Conservation (phyloP, 2,113 vertebrate genomes). For the Mesoclemmys tuberculata region DNA sequence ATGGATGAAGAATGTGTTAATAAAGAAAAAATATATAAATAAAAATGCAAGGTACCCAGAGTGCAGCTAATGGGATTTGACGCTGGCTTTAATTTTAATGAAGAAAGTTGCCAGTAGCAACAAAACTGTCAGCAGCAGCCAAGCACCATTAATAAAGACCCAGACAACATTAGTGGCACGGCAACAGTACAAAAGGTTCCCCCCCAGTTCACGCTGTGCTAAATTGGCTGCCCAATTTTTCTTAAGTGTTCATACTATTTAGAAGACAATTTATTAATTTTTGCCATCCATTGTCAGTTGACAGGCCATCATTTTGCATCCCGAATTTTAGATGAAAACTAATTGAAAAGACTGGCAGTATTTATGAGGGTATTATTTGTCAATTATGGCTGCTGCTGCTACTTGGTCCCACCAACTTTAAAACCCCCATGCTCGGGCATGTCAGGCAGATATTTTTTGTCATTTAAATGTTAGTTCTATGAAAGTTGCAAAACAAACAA, state of each 20-base stretch:
- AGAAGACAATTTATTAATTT: slow-evolving; percentile 91
- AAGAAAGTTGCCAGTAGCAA: slow-evolving; percentile 92
- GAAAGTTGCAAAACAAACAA: slow-evolving; percentile 50
- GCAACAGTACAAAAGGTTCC: slow-evolving; percentile 84
- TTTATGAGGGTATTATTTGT: slow-evolving; percentile 93
- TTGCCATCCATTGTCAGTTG: slow-evolving; percentile 88
- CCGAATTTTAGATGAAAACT: slow-evolving; percentile 87
- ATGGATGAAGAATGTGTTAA: slow-evolving; percentile 38
- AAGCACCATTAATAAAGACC: slow-evolving; percentile 89
- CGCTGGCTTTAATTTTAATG: slow-evolving; percentile 91
- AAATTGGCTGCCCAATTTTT: slow-evolving; percentile 90
- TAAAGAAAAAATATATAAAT: slow-evolving; percentile 57
- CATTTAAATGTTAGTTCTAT: slow-evolving; percentile 4
- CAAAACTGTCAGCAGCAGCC: slow-evolving; percentile 89
- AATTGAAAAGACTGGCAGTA: slow-evolving; percentile 92
- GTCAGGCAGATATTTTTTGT: not conserved
- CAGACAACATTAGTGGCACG: slow-evolving; percentile 83
- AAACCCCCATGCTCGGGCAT: not conserved
- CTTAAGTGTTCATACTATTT: slow-evolving; percentile 89
- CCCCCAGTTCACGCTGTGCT: slow-evolving; percentile 83
- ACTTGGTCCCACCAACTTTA: slow-evolving; percentile 70
- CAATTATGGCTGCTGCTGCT: slow-evolving; percentile 83
- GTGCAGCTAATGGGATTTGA: slow-evolving; percentile 88
- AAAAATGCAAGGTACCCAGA: slow-evolving; percentile 80
- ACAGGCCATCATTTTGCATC: slow-evolving; percentile 92